Conservation (phyloP, 2,113 vertebrate species). For the Phaethornis superciliosus region DNA sequence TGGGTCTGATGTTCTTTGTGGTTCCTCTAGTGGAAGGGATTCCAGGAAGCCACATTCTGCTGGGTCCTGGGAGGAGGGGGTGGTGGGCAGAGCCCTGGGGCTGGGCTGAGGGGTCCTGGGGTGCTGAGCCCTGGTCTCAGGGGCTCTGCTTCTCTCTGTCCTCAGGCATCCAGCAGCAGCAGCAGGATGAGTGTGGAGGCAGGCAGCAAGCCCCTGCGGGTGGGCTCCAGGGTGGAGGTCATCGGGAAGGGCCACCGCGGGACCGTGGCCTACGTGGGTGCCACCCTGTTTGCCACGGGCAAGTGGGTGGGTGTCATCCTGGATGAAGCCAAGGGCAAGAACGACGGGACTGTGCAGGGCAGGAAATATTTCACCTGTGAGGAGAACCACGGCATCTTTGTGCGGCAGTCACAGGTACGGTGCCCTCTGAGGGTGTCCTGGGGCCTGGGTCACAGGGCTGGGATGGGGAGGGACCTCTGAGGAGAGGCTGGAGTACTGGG, state of each 20-base stretch:
- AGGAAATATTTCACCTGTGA: conserved; percentile 94
- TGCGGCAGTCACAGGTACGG: conserved; percentile 93
- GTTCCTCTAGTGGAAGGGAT: too few relatives aligned
- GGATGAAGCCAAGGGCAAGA: conserved; percentile 95
- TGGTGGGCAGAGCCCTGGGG: too few relatives aligned
- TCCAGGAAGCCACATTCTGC: too few relatives aligned
- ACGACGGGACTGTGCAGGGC: conserved; percentile 95
- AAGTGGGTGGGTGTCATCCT: conserved; percentile 98
- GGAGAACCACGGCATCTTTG: conserved; percentile 95
- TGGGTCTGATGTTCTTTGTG: too few relatives aligned
- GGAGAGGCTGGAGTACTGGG: too few relatives aligned
- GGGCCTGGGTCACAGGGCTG: accelerated
- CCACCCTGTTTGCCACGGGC: conserved; percentile 93
- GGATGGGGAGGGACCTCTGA: too few relatives aligned
- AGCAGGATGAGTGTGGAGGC: conserved; percentile 91
- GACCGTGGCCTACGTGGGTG: conserved; percentile 93
- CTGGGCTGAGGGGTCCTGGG: accelerated
- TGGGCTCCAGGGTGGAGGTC: conserved; percentile 94
- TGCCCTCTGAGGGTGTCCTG: not conserved
- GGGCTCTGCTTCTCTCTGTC: accelerated
- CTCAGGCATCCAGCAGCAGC: conserved; percentile 82
- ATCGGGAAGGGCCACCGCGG: conserved; percentile 95
- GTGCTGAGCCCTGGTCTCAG: accelerated
- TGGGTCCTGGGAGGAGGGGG: not conserved
- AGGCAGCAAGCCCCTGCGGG: conserved; percentile 83